These are phyloP conservation scores for Bovichtus variegatus DNA, from an alignment of 2,797 vertebrate genomes.

Conservation along the genomic window DNA sequence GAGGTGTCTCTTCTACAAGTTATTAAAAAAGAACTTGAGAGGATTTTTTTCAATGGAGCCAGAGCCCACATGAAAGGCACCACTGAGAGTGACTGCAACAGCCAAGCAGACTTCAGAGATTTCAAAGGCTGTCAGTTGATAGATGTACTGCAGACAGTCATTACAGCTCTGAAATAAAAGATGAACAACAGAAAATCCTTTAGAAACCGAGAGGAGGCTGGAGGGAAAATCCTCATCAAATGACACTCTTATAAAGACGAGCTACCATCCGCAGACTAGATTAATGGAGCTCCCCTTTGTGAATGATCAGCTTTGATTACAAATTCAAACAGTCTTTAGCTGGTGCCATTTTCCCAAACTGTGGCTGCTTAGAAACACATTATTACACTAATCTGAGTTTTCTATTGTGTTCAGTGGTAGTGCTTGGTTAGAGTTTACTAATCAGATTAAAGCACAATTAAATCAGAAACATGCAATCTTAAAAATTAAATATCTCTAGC, in stretches of 20 bases:
- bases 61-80: constrained; percentile 66
- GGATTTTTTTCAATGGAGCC: constrained; percentile 43
- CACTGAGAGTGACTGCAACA: constrained; percentile 39
- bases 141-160: constrained; percentile 70
- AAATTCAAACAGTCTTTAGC: constrained; percentile 54
- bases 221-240: constrained; percentile 69
- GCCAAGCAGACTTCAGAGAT: constrained; percentile 58
- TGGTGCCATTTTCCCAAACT: constrained; percentile 27
- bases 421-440: constrained; percentile 1
- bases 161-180: constrained; percentile 72
- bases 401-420: constrained; percentile 14
- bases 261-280: constrained; percentile 48
- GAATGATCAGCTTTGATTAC: constrained; percentile 64
- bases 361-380: constrained; percentile 43
- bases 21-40: constrained; percentile 47
- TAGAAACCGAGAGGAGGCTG: constrained; percentile 52
- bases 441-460: constrained; percentile 35
- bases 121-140: constrained; percentile 72
- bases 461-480: constrained; percentile 31
- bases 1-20: constrained; percentile 13
- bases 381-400: constrained; percentile 20
- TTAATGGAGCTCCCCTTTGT: constrained; percentile 58
- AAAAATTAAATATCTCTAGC: constrained; percentile 30
- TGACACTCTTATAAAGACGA: constrained; percentile 52
- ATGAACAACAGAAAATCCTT: constrained; percentile 64